Percentiles rank a stretch among this genome's conserved stretches.
phyloP scores from a whole-genome alignment of 2,888 invertebrate species.

The Drosophila mayaguana region DNA sequence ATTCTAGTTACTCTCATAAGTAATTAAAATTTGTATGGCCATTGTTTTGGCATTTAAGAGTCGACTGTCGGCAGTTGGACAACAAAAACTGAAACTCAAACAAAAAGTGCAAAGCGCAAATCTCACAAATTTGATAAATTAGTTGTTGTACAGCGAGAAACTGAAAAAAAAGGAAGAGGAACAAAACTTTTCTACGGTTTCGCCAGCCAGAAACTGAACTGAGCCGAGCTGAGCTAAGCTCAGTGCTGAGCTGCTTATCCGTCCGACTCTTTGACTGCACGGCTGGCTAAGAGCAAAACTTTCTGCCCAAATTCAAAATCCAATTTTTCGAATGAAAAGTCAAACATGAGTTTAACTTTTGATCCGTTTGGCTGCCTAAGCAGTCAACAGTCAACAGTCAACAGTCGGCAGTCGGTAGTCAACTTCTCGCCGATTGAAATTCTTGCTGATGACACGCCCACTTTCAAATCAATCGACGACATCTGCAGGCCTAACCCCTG shows the following conservation, averaged over 20 bases:
- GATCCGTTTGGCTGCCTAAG: slow-evolving; percentile 73
- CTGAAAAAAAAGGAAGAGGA: slow-evolving; percentile 34
- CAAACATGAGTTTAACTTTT: slow-evolving; percentile 79
- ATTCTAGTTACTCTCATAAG: slow-evolving; percentile 57
- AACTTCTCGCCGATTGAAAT: slow-evolving; percentile 16
- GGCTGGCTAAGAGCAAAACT: slow-evolving; percentile 60
- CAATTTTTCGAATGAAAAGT: slow-evolving; percentile 81
- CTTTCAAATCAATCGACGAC: slow-evolving; percentile 27
- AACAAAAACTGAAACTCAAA: slow-evolving; percentile 48
- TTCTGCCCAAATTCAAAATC: slow-evolving; percentile 75
- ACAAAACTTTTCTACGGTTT: slow-evolving; percentile 48
- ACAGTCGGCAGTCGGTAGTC: slow-evolving; percentile 45
- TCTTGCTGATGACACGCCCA: slow-evolving; percentile 7
- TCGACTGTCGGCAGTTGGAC: background rate
- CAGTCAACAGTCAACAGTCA: slow-evolving; percentile 53
- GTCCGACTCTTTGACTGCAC: slow-evolving; percentile 35
- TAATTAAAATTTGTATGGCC: slow-evolving; percentile 63
- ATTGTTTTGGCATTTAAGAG: slow-evolving; percentile 57
- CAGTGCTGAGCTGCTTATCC: slow-evolving; percentile 62
- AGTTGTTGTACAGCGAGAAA: slow-evolving; percentile 51
- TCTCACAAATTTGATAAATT: slow-evolving; percentile 79
- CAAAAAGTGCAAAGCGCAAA: slow-evolving; percentile 64
- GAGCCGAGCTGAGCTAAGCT: background rate
- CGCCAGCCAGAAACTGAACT: slow-evolving; percentile 15
- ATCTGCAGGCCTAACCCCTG: too few relatives aligned